phyloP scores from a whole-genome alignment of 2,888 invertebrate species.

The Apamea monoglypha region DNA sequence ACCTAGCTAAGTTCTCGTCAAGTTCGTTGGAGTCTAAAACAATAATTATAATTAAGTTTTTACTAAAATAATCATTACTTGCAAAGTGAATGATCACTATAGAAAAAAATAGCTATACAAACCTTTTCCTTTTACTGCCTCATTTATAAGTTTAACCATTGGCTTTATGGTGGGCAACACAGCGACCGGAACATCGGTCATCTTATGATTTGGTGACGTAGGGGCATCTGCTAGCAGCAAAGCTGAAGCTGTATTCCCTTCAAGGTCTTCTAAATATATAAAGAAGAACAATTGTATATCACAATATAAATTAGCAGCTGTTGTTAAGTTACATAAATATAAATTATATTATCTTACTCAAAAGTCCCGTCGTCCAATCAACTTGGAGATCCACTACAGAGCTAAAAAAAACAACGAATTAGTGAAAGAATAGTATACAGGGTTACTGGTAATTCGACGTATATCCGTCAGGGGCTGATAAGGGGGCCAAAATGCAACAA shows the following conservation, averaged over 20 bases:
- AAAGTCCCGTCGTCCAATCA: constrained; percentile 18
- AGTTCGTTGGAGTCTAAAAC: constrained; percentile 23
- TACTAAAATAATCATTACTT: constrained; percentile 25
- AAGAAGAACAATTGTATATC: constrained; percentile 23
- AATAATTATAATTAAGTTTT: constrained; percentile 26
- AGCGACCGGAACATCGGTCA: constrained; percentile 24
- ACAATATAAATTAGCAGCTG: constrained; percentile 26
- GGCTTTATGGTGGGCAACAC: constrained; percentile 21
- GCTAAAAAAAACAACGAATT: constrained; percentile 10
- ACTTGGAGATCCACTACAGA: constrained; percentile 16
- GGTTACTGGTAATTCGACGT: too few relatives aligned
- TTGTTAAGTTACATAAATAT: constrained; percentile 23
- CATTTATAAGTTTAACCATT: constrained; percentile 26
- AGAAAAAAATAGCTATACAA: constrained; percentile 14
- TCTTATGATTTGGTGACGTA: constrained; percentile 16
- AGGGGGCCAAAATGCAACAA: too few relatives aligned
- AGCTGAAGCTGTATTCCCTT: constrained; percentile 22
- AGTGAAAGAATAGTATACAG: constrained; percentile 2
- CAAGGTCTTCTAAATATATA: constrained; percentile 19
- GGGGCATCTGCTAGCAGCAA: constrained; percentile 25
- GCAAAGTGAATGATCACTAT: constrained; percentile 20
- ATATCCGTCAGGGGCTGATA: too few relatives aligned
- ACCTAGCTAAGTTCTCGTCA: constrained; percentile 17
- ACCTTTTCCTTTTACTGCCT: constrained; percentile 22
- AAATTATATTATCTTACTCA: constrained; percentile 25